Percentiles rank a stretch among this genome's conserved stretches.
Evolutionary conservation across 2,888 invertebrate species (phyloP).

Genomic region (Lepidocyrtinus sp.): DNA sequence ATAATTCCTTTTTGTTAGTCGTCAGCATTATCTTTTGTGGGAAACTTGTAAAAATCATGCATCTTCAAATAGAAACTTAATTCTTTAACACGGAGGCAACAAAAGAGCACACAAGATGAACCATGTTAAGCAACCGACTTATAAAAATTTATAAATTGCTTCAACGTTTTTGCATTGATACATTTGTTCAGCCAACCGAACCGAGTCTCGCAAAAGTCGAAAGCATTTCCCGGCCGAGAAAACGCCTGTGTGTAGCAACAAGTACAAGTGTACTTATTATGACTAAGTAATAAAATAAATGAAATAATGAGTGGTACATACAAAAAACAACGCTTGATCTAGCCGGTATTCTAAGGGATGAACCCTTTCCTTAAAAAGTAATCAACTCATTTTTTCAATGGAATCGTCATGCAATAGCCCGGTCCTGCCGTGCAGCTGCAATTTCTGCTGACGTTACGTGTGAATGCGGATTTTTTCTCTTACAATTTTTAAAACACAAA

Average conservation of each 20-base stretch:
- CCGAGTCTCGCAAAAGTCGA: neutral
- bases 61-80: neutral
- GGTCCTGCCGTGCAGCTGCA: neutral
- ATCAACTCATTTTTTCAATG: neutral
- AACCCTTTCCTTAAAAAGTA: neutral
- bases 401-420: slow-evolving; percentile 11
- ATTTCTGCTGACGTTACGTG: neutral
- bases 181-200: neutral
- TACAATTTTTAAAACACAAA: slow-evolving; percentile 8
- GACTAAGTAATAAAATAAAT: slow-evolving; percentile 12
- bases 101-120: too few species aligned
- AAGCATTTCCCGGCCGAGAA: neutral
- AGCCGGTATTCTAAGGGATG: neutral
- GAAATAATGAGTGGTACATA: slow-evolving; percentile 20
- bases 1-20: neutral
- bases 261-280: neutral
- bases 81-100: neutral
- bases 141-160: neutral
- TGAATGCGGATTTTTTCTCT: slow-evolving; percentile 11
- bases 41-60: neutral
- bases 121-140: neutral
- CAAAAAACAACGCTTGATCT: neutral
- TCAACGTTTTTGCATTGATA: neutral
- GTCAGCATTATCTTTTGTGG: neutral
- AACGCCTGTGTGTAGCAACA: neutral